Evolutionary conservation across 2,113 vertebrate species (phyloP).

Genomic region (Psettodes erumei): DNA sequence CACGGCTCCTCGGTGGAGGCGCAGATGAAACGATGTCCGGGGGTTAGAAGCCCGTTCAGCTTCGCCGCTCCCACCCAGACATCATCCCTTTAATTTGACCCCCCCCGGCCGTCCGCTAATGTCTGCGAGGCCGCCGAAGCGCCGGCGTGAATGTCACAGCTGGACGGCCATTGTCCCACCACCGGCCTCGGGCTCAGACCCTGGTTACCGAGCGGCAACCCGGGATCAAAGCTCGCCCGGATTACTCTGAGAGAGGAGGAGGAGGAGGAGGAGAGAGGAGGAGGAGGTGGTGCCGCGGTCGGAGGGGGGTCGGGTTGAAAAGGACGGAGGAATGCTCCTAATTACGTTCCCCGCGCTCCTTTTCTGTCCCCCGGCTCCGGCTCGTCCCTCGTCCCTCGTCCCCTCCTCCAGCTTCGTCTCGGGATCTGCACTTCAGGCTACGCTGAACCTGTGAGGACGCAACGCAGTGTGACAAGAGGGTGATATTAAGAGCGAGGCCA

Average conservation of each 20-base stretch:
- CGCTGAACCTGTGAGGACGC: constrained; percentile 78
- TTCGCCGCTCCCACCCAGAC: constrained; percentile 62
- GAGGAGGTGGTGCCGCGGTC: constrained; percentile 68
- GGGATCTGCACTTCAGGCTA: constrained; percentile 78
- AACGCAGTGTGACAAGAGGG: constrained; percentile 77
- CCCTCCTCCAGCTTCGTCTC: too few relatives aligned
- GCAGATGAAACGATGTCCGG: constrained; percentile 49
- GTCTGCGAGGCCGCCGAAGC: constrained; percentile 67
- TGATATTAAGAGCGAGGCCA: constrained; percentile 78
- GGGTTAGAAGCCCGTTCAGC: constrained; percentile 62
- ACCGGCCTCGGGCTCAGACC: constrained; percentile 67
- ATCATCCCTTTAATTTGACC: constrained; percentile 74
- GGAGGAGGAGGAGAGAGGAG: constrained; percentile 75
- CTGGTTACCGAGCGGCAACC: constrained; percentile 71
- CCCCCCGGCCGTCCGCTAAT: constrained; percentile 64
- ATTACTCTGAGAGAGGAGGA: constrained; percentile 79
- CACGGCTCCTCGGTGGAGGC: too few relatives aligned
- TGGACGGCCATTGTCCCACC: constrained; percentile 80
- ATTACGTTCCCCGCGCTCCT: constrained; percentile 82
- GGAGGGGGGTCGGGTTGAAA: constrained; percentile 75
- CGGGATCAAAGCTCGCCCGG: constrained; percentile 86
- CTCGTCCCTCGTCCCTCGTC: constrained; percentile 60
- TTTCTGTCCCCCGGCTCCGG: constrained; percentile 63
- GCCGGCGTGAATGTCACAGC: constrained; percentile 81
- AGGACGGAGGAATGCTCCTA: constrained; percentile 86